Evolutionary conservation across 2,888 invertebrate species (phyloP).

Genomic region (Xanthorhoe designata): DNA sequence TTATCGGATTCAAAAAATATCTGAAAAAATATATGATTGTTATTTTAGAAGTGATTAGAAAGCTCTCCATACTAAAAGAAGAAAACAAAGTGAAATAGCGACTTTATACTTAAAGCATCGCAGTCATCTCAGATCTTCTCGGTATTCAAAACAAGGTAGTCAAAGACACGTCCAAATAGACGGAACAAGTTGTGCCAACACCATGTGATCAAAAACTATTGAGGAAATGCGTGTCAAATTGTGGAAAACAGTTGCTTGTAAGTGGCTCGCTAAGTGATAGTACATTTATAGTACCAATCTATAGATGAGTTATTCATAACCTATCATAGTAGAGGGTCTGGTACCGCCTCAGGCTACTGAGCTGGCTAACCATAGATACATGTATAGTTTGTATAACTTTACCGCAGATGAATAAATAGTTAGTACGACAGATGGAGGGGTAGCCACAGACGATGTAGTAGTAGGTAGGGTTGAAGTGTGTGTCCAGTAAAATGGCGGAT

Average conservation of each 20-base stretch:
- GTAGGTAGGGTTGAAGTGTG: conserved; percentile 29
- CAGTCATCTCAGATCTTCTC: neutral
- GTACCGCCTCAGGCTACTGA: neutral
- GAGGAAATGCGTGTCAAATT: neutral
- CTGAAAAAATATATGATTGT: too few species aligned
- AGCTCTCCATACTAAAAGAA: too few species aligned
- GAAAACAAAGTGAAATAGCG: too few species aligned
- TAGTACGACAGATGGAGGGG: neutral
- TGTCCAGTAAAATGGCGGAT: conserved; percentile 46
- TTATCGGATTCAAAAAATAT: too few species aligned
- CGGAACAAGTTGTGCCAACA: too few species aligned
- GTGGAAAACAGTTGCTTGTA: neutral
- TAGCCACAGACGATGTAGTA: conserved; percentile 9
- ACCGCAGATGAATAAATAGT: conserved; percentile 7
- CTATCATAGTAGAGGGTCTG: neutral
- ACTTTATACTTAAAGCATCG: too few species aligned
- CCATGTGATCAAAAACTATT: neutral
- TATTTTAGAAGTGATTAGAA: too few species aligned
- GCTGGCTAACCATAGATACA: conserved; percentile 1
- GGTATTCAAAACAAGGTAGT: neutral
- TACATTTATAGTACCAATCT: neutral
- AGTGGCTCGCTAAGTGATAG: neutral
- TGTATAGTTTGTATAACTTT: neutral
- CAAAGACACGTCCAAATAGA: too few species aligned
- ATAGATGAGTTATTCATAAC: neutral